phyloP scores from a whole-genome alignment of 2,797 vertebrate genomes.

The Prunella strophiata region DNA sequence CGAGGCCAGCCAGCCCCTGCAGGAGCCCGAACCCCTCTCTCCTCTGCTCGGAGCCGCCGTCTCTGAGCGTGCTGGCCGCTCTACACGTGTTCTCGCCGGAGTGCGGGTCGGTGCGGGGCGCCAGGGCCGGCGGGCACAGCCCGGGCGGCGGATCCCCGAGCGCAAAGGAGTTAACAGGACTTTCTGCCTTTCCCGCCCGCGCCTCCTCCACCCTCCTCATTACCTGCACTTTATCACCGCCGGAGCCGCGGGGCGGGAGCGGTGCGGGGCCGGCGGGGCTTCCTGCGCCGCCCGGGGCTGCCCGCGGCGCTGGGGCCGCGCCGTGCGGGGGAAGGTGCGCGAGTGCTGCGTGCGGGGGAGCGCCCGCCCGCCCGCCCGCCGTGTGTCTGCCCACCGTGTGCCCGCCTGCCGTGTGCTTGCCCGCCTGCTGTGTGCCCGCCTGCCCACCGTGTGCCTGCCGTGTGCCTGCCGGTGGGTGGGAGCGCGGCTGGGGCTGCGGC shows the following conservation, averaged over 20 bases:
- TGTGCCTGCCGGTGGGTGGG: not conserved
- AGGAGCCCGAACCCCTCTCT: not conserved
- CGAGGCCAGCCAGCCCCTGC: not conserved
- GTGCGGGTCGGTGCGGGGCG: not conserved
- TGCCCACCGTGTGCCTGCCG: too few species aligned
- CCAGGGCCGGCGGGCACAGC: not conserved
- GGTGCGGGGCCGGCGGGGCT: not conserved
- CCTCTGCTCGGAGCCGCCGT: not conserved
- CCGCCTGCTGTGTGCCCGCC: too few species aligned
- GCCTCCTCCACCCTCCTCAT: slow-evolving; percentile 15
- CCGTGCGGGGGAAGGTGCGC: slow-evolving; percentile 33
- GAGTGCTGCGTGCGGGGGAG: not conserved
- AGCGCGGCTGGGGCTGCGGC: not conserved
- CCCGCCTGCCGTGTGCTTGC: too few species aligned
- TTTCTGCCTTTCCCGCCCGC: slow-evolving; percentile 16
- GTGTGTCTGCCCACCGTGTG: too few species aligned
- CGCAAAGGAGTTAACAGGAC: slow-evolving; percentile 48
- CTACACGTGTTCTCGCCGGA: not conserved
- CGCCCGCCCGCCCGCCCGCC: not conserved
- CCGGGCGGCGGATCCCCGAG: not conserved
- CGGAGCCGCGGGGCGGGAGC: not conserved
- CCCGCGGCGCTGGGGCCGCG: not conserved
- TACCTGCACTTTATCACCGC: slow-evolving; percentile 34
- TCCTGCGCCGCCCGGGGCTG: not conserved
- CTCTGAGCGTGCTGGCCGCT: not conserved